Percentiles rank a stretch among this genome's conserved stretches.
phyloP scores from a whole-genome alignment of 2,113 vertebrate genomes.

The Ancistrus triradiatus region DNA sequence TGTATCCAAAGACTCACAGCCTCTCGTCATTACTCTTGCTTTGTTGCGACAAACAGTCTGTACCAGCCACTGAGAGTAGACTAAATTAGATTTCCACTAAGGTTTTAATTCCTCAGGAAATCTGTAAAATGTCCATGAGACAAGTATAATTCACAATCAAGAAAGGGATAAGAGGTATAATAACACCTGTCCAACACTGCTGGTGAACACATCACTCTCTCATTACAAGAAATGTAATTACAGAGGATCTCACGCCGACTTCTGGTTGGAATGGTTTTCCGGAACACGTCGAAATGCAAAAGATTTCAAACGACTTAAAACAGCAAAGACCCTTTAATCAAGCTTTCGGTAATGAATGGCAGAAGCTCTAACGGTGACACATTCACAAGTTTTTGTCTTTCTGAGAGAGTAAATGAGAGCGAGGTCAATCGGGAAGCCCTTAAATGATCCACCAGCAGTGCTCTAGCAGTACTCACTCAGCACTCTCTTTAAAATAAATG shows the following conservation, averaged over 20 bases:
- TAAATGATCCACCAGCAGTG: too few relatives aligned
- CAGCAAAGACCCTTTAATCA: slow-evolving; percentile 39
- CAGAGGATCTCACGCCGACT: slow-evolving; percentile 18
- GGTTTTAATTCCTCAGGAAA: too few relatives aligned
- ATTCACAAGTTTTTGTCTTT: slow-evolving; percentile 32
- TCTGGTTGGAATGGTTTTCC: slow-evolving; percentile 8
- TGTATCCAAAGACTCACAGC: too few relatives aligned
- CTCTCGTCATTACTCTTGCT: too few relatives aligned
- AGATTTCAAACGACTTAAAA: slow-evolving; percentile 24
- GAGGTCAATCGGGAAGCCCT: not conserved
- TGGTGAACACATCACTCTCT: not conserved
- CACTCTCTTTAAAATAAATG: too few relatives aligned
- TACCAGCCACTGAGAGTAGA: too few relatives aligned
- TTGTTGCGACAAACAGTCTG: too few relatives aligned
- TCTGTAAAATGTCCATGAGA: too few relatives aligned
- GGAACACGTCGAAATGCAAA: slow-evolving; percentile 38
- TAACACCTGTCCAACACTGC: not conserved
- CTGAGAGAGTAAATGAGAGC: slow-evolving; percentile 20
- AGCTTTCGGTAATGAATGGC: slow-evolving; percentile 31
- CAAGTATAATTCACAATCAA: too few relatives aligned
- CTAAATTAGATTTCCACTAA: too few relatives aligned
- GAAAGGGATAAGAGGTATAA: too few relatives aligned
- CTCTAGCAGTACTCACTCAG: too few relatives aligned
- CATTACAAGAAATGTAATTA: slow-evolving; percentile 28
- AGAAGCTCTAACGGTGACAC: slow-evolving; percentile 34